Conservation (phyloP, 2,888 invertebrate species). For the Kuschelorhynchus macadamiae region DNA sequence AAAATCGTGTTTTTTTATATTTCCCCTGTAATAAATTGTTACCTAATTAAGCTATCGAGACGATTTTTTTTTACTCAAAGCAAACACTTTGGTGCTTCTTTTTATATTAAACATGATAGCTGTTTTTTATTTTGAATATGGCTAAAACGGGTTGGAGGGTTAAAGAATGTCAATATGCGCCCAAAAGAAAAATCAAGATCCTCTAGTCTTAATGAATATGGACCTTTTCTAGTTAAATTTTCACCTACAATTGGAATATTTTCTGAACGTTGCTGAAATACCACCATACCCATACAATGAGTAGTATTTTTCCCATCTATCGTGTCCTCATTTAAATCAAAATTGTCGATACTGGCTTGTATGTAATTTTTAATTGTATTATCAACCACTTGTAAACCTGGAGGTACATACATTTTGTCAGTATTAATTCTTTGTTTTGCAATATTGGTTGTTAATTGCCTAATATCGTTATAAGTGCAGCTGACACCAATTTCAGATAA, state of each 20-base stretch:
- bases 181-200: constrained; percentile 4
- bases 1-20: too few relatives aligned
- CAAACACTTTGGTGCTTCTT: too few relatives aligned
- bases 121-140: too few relatives aligned
- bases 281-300: constrained; percentile 5
- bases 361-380: constrained; percentile 2
- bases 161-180: not conserved
- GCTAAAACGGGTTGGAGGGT: constrained; percentile 7
- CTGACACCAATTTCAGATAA: constrained; percentile 1
- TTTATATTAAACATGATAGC: too few relatives aligned
- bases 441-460: constrained; percentile 3
- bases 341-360: not conserved
- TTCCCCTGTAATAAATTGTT: too few relatives aligned
- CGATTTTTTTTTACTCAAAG: too few relatives aligned
- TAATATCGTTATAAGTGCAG: constrained; percentile 4
- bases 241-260: not conserved
- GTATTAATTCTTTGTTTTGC: constrained; percentile 1
- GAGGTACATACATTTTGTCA: not conserved
- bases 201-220: not conserved
- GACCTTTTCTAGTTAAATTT: constrained; percentile 2
- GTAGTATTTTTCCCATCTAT: not conserved
- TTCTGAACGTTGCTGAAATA: constrained; percentile 3
- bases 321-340: too few relatives aligned
- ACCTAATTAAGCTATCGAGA: too few relatives aligned
- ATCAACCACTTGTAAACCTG: not conserved